phyloP scores from a whole-genome alignment of 2,797 vertebrate genomes.

The Sus cebifrons region DNA sequence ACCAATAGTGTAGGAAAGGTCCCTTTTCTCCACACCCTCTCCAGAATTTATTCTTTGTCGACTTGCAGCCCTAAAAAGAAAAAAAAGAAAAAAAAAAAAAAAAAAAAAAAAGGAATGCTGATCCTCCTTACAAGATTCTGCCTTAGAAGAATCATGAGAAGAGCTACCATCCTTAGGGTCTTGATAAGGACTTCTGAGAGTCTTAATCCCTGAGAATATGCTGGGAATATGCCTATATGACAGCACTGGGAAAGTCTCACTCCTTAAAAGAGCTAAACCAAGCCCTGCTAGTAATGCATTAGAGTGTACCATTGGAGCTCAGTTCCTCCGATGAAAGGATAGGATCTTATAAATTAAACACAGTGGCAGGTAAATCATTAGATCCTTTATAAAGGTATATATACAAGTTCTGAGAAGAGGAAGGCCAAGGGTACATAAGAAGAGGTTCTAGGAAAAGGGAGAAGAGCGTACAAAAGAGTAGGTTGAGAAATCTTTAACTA shows the following conservation, averaged over 20 bases:
- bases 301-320: background rate
- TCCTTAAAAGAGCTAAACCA: background rate
- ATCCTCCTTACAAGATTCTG: background rate
- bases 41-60: no score
- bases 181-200: background rate
- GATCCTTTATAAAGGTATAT: background rate
- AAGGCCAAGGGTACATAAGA: background rate
- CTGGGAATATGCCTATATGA: background rate
- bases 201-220: background rate
- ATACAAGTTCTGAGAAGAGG: conserved; percentile 1
- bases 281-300: background rate
- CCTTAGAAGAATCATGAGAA: background rate
- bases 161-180: background rate
- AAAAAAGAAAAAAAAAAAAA: no score
- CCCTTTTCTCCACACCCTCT: no score
- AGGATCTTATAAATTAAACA: conserved; percentile 7
- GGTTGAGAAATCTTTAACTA: background rate
- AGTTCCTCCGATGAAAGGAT: background rate
- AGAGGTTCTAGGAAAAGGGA: background rate
- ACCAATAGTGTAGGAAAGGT: no score
- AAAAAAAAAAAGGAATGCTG: background rate
- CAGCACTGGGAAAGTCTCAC: background rate
- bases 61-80: no score
- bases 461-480: background rate
- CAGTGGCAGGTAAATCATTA: background rate